Evolutionary conservation across 1,140 invertebrate genomes (phyloP), one percentile per base, ranked within the genome.

Genomic region (Nylanderia fulva): DNA sequence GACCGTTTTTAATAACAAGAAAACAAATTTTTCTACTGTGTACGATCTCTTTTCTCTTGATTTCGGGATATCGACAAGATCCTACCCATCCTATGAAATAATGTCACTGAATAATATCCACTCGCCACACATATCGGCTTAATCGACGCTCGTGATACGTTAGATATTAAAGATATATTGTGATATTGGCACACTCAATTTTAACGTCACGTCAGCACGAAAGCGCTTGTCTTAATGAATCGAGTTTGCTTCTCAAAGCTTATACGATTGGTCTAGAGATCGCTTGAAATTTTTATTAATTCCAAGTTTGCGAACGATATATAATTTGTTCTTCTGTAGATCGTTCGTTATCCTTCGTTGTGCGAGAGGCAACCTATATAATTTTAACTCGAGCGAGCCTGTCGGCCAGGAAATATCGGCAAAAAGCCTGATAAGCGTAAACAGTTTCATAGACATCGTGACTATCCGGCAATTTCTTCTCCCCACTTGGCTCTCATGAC

Each of bases 111-210:
- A 42, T 56, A 58, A 71, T 42, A 42, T 21, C 29, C 39, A 11
- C 15, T 18, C 76, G 33, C 29, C 13, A 5, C n/a, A n/a, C 24
- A 72, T 54, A 15, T 72, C n/a, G 8, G 48, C 11, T 56, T 71
- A 69, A 82, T 82, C 77, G 33, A 60, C 66, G 52, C 36, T 45
- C 52, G 2, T 60, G 33, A 15, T 18, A n/a, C 24, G 48, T 27
- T 13, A 24, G 52, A 71, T 82, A 80, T 71, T 42, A 72, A 82
- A 71, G 9, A 11, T 58, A 27, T 13, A 56, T 29, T 13, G 42
- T 29, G 15, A 68, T 52, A 64, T 66, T 42, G 42, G 33, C 42
- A 21, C 29, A 45, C 8, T 66, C 54, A 66, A 79, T 79, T 79
- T 79, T 66, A 36, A 54, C 7, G 42, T 66, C 75, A 42, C 61